These are phyloP conservation scores for Lasius platythorax DNA, from an alignment of 2,888 invertebrate genomes.

Conservation along the genomic window DNA sequence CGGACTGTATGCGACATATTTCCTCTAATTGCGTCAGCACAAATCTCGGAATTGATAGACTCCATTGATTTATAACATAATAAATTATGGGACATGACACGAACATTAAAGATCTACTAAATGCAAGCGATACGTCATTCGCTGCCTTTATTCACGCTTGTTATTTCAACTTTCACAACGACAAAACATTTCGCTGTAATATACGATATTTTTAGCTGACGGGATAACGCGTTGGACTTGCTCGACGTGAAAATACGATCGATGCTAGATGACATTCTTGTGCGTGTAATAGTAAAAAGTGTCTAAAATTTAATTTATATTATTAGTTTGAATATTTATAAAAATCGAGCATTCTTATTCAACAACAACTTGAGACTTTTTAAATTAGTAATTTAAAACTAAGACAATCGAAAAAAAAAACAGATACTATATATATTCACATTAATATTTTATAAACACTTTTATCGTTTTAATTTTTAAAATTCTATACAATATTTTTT, in stretches of 20 bases:
- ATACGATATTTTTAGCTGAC: slow-evolving; percentile 25
- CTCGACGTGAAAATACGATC: not conserved
- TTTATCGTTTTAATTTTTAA: not conserved
- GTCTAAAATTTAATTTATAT: slow-evolving; percentile 1
- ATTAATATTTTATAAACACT: not conserved
- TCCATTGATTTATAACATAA: slow-evolving; percentile 10
- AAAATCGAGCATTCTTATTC: not conserved
- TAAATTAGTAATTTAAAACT: not conserved
- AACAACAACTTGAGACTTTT: not conserved
- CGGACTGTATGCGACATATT: not conserved
- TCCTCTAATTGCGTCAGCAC: slow-evolving; percentile 25
- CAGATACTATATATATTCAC: not conserved
- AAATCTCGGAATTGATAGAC: slow-evolving; percentile 31
- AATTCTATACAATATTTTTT: not conserved
- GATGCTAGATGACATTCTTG: not conserved
- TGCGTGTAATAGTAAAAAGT: not conserved
- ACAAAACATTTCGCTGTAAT: slow-evolving; percentile 24
- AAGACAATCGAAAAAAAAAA: not conserved
- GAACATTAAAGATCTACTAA: slow-evolving; percentile 41
- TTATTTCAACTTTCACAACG: slow-evolving; percentile 42
- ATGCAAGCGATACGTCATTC: slow-evolving; percentile 37
- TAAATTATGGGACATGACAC: slow-evolving; percentile 37
- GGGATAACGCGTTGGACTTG: slow-evolving; percentile 13
- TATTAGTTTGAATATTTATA: not conserved
- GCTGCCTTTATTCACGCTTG: slow-evolving; percentile 16